phyloP scores from a whole-genome alignment of 2,113 vertebrate species.

The Paracanthobrama guichenoti region DNA sequence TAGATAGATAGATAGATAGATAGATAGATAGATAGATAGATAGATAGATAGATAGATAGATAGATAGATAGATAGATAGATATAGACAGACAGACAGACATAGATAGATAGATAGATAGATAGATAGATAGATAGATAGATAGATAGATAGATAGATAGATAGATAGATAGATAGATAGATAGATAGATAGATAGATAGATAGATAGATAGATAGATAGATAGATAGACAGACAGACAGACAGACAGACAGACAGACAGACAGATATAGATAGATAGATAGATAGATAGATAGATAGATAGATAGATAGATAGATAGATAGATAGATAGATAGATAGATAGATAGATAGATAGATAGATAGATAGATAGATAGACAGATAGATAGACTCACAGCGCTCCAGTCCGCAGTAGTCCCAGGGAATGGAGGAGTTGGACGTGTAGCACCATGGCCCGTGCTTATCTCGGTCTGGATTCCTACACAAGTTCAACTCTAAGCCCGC shows the following conservation, averaged over 20 bases:
- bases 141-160: neutral
- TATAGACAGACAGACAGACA: neutral
- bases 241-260: fast-evolving
- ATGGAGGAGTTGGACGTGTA: conserved; percentile 87
- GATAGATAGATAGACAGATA: neutral
- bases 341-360: neutral
- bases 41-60: neutral
- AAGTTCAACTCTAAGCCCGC: conserved; percentile 88
- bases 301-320: neutral
- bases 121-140: neutral
- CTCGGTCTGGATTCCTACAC: conserved; percentile 93
- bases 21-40: neutral
- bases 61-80: neutral
- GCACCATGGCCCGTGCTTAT: conserved; percentile 97
- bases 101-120: neutral
- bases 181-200: neutral
- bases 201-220: fast-evolving
- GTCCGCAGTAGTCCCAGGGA: conserved; percentile 95
- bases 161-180: fast-evolving
- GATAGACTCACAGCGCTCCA: conserved; percentile 85
- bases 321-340: neutral
- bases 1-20: neutral
- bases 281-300: neutral
- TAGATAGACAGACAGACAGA: neutral
- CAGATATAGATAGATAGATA: neutral